A percentile compares a stretch with the other conserved stretches of the same genome.
Evolutionary conservation across 2,113 vertebrate species (phyloP).

Genomic region (Vidua macroura): DNA sequence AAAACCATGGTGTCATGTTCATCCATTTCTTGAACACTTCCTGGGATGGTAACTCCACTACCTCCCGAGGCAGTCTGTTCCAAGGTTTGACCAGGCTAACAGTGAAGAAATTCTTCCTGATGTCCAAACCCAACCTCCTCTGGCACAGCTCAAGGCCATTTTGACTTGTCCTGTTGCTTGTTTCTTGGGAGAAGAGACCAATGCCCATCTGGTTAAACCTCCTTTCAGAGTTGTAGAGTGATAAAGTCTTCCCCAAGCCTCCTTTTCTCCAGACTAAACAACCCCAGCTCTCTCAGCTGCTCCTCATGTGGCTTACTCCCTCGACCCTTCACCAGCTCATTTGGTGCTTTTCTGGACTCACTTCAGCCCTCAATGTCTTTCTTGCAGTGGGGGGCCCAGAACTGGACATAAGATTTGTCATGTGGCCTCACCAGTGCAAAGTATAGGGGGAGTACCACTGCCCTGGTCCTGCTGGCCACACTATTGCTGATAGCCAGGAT

Average conservation of each 20-base stretch:
- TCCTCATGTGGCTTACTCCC: neutral
- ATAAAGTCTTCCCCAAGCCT: neutral
- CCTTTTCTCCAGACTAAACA: neutral
- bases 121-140: neutral
- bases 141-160: neutral
- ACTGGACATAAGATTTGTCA: fast-evolving
- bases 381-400: neutral
- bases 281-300: neutral
- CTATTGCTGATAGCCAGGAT: neutral
- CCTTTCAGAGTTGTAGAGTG: neutral
- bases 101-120: neutral
- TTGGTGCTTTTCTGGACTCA: neutral
- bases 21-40: neutral
- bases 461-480: neutral
- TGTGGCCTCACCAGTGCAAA: neutral
- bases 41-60: too few species aligned
- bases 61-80: neutral
- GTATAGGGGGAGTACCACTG: neutral
- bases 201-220: neutral
- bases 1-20: neutral
- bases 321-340: neutral
- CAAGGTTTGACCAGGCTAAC: neutral
- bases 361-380: neutral
- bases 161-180: neutral
- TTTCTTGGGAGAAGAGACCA: neutral